Base-by-base conservation (phyloP, 2,888 invertebrate species). In the Nomada fucata region DNA sequence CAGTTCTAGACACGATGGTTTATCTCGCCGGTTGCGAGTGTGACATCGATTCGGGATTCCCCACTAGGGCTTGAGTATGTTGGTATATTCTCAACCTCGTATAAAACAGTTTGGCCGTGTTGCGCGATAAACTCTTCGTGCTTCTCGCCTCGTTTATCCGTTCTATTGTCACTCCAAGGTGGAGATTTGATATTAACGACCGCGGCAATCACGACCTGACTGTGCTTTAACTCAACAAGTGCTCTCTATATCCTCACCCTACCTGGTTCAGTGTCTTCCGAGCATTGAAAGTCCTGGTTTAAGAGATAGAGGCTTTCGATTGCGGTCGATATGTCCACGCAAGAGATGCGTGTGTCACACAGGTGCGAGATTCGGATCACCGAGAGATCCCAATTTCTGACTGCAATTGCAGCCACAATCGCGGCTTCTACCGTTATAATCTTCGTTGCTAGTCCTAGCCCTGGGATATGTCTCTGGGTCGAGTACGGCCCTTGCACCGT, bases 41-140 rank as follows among this genome's bases (percentile, higher is more conserved):
- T 63, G 63, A 63, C 63, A 63, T 63, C 26, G 2, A 63, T 63
- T 15, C 2, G 4, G 11, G 26, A 63, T 13, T 63, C 63, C 7
- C 63, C 63, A 7, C 23, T 63, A 0, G 23, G 11, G 18, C 47
- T 47, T 13, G 47, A 63, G 47, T 63, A 47, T 15, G 47, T 47
- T 2, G 47, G 23, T 2, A 47, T 20, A 23, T 13, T 47, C 15
- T 47, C 63, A 20, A 20, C 15, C 63, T 63, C 63, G 47, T 63
- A 47, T 23, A 47, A 47, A 2, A 50, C 23, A 23, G 23, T 15
- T 0, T 47, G 23, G 23, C 29, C 53, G 53, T n/a, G 20, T 2
- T 15, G 9, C 20, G 15, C 47, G 4, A 63, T 63, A 18, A 20
- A 63, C 15, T 63, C 47, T 18, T 63, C 63, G 47, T 47, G 47